Evolutionary conservation across 2,113 vertebrate species (phyloP).

Genomic region (Rhinolophus ferrumequinum): DNA sequence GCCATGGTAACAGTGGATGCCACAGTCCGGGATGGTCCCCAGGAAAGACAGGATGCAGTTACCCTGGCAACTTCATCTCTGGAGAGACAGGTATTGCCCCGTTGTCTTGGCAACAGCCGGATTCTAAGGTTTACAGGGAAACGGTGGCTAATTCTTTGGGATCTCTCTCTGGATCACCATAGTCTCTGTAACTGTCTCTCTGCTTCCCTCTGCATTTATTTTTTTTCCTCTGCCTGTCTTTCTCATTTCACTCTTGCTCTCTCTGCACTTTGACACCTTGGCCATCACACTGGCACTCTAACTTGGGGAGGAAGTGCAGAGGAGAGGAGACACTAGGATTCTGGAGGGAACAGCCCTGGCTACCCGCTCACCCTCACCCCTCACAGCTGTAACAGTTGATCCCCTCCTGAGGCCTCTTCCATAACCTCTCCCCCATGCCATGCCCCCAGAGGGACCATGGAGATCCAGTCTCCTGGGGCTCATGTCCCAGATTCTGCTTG

Average conservation of each 20-base stretch:
- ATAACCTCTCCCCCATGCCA: neutral
- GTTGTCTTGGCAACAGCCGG: slow-evolving; percentile 78
- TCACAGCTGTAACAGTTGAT: neutral
- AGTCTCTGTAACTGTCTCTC: slow-evolving; percentile 12
- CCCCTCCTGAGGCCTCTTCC: neutral
- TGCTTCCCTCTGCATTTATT: neutral
- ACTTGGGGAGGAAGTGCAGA: neutral
- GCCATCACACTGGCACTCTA: neutral
- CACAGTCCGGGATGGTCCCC: slow-evolving; percentile 84
- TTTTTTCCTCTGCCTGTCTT: neutral
- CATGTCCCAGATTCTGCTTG: slow-evolving; percentile 64
- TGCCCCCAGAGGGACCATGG: slow-evolving; percentile 11
- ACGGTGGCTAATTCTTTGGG: slow-evolving; percentile 59
- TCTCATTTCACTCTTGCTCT: neutral
- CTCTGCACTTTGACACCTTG: neutral
- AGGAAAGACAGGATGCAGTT: slow-evolving; percentile 85
- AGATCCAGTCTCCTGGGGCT: slow-evolving; percentile 54
- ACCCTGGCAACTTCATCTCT: slow-evolving; percentile 85
- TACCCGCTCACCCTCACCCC: neutral
- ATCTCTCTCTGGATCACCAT: slow-evolving; percentile 21
- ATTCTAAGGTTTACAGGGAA: slow-evolving; percentile 75
- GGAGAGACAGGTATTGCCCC: slow-evolving; percentile 82
- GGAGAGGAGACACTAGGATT: neutral
- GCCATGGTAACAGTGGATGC: slow-evolving; percentile 86
- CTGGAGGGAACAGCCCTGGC: neutral